Evolutionary conservation across 2,113 vertebrate genomes (phyloP), one percentile per base, ranked within the genome.

Genomic region (Lates calcarifer): DNA sequence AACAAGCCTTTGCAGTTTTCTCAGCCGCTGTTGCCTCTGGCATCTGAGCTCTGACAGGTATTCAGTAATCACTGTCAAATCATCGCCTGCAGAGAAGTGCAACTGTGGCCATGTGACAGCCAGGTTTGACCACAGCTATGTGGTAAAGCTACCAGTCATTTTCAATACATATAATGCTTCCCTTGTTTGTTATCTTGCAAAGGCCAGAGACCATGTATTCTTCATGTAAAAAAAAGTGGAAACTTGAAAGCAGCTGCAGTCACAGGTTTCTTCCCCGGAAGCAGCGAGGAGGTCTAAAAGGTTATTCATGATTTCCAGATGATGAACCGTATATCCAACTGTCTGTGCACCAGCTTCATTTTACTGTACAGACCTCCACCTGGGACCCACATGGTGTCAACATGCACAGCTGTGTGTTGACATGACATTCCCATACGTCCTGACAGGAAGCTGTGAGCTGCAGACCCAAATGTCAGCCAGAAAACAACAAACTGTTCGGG

Each of bases 241-340:
- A 82, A 49, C 58, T 20, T 2, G 1, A 57, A 77, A n/a, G 41
- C 84, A 80, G 81, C 74, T 84, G 77, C 74, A 64, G 66, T 41
- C 61, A 12, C 20, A 51, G 6, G 20, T 57, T 82, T 75, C n/a
- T 37, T 51, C 39, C 18, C 35, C 31, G 2, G 55, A 76, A 29
- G 24, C 35, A 43, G 33, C 17, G 0, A 63, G 39, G 66, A 43
- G 18, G 74, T 81, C 61, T 67, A 18, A 79, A 56, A 64, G 35
- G 66, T 56, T 53, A 77, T 77, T 85, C 47, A 84, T 60, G 43
- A 45, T 86, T 87, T 87, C 72, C 80, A 85, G 79, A 84, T 79
- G 87, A 88, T 74, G 61, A 39, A 58, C 15, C 18, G 1, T 49
- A 68, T 22, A 64, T 58, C 61, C 66, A 69, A 65, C 72, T 74